Conservation (phyloP, 2,113 vertebrate genomes). For the Myotis brandtii region DNA sequence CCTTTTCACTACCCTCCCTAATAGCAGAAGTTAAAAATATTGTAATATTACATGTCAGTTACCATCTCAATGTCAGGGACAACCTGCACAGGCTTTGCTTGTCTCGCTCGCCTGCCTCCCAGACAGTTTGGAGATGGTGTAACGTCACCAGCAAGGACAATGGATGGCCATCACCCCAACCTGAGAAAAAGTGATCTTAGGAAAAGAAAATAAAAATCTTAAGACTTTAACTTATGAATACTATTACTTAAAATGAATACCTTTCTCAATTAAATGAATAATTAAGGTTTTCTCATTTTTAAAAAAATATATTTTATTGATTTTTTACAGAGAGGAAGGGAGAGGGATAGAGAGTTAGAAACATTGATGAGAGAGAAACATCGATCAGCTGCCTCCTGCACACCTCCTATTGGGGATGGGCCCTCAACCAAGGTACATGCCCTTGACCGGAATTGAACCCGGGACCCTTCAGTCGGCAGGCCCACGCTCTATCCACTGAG, state of each 20-base stretch:
- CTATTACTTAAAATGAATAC: background rate
- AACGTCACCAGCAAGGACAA: background rate
- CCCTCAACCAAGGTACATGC: too few species aligned
- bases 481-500: too few species aligned
- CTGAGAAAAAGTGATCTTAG: background rate
- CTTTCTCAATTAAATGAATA: background rate
- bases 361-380: too few species aligned
- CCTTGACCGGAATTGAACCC: too few species aligned
- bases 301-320: background rate
- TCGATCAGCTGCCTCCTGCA: too few species aligned
- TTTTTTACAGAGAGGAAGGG: too few species aligned
- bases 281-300: constrained; percentile 30
- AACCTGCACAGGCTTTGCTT: background rate
- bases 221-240: background rate
- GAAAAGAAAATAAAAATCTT: background rate
- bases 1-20: background rate
- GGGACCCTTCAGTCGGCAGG: too few species aligned
- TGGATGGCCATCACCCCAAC: background rate
- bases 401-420: too few species aligned
- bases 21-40: background rate
- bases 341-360: too few species aligned
- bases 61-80: background rate
- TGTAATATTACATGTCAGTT: background rate
- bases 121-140: background rate
- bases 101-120: background rate